Base-by-base conservation (phyloP, 2,113 vertebrate genomes). In the Platysternon megacephalum region DNA sequence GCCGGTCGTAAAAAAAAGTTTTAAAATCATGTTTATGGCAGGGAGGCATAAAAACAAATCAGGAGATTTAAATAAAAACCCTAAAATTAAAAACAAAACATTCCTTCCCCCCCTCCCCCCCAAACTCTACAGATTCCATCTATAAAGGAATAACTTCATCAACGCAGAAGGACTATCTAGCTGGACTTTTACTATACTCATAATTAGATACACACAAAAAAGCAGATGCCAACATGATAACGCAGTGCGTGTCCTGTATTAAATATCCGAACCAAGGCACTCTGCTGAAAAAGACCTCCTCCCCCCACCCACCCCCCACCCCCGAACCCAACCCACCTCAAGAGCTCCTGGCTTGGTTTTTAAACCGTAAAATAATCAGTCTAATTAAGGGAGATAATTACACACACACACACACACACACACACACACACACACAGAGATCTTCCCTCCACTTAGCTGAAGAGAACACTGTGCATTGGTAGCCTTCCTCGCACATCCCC, bases 171-270 rank as follows among this genome's bases (percentile, higher is more conserved):
- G 85, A 94, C 79, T 46, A 94, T 85, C 84, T 7, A 92, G 91
- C 82, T 95, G 97, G 94, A 89, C 65, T 90, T 79, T 78, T 78
- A 78, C 44, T 68, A 39, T 91, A 93, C 96, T 97, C 95, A 92
- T 93, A 88, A 88, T 78, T 84, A 95, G 87, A 88, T 84, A 93
- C 95, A 92, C 96, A 96, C 95, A 97, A 97, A 97, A 96, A 95
- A 97, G 86, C 96, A 97, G 96, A 97, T 97, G 90, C 95, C 94
- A 97, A 91, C 94, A 88, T 2, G 78, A 94, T 84, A 86, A 97
- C 65, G 93, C 83, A 35, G 5, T 79, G 29, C 3, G 79, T 81
- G 92, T 94, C 82, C 88, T 22, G 55, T n/a, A 95, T 51, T n/a
- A 53, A 96, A 89, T 49, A 48, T 5, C 7, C 2, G 78, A 78